Conservation (phyloP, 2,113 vertebrate genomes). For the Corythornis vintsioides region DNA sequence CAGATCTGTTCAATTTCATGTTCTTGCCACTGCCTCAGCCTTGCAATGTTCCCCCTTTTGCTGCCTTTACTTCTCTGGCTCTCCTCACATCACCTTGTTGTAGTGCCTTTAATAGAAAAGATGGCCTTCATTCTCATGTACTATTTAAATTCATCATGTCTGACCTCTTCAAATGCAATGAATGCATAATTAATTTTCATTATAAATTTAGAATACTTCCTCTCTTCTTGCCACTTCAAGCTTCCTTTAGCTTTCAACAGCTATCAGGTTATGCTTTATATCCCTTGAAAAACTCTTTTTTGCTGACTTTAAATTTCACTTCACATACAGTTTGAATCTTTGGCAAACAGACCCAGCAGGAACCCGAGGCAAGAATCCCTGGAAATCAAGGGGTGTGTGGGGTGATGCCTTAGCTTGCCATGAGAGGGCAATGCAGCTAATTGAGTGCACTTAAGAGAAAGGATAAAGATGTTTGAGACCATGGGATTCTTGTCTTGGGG, state of each 20-base stretch:
- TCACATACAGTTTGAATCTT: constrained; percentile 5
- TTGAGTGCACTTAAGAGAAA: no score
- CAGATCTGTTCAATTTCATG: constrained; percentile 23
- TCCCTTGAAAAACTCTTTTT: constrained; percentile 20
- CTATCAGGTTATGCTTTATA: constrained; percentile 47
- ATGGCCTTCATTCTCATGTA: constrained; percentile 44
- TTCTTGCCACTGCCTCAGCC: constrained; percentile 6
- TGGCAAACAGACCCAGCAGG: neutral
- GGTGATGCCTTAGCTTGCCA: no score
- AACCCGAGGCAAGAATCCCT: neutral
- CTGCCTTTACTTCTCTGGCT: neutral
- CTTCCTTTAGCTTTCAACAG: constrained; percentile 53
- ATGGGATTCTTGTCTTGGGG: no score
- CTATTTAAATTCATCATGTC: constrained; percentile 53
- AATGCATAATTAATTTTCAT: constrained; percentile 72
- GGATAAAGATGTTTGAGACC: no score
- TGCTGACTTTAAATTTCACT: neutral
- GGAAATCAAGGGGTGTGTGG: neutral
- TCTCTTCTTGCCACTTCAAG: constrained; percentile 37
- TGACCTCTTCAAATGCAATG: constrained; percentile 61
- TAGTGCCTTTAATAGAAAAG: constrained; percentile 11
- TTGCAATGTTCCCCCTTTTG: neutral
- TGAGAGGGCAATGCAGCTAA: no score
- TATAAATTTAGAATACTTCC: constrained; percentile 73
- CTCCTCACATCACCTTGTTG: neutral